phyloP scores from a whole-genome alignment of 2,113 vertebrate genomes.

The Pomatorhinus ruficollis region DNA sequence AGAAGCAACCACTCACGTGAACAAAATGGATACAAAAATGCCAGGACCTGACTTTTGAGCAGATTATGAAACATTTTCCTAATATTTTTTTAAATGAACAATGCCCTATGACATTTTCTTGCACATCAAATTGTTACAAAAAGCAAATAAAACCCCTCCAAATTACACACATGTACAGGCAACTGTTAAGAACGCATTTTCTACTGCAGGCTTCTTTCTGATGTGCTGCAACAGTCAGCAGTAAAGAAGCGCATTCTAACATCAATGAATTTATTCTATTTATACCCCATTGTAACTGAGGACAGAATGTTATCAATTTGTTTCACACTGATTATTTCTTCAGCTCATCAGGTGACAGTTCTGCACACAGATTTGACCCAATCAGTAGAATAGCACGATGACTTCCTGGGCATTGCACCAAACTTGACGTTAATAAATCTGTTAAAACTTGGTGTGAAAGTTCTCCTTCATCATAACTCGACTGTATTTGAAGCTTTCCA shows the following conservation, averaged over 20 bases:
- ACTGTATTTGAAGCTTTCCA: background rate
- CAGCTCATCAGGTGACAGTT: background rate
- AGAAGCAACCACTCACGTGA: background rate
- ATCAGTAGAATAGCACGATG: background rate
- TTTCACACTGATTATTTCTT: background rate
- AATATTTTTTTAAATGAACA: background rate
- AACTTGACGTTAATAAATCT: background rate
- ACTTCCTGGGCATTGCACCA: background rate
- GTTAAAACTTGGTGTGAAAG: background rate
- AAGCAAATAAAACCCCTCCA: background rate
- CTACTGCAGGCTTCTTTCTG: background rate
- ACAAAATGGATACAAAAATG: background rate
- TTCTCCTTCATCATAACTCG: background rate
- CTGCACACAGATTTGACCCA: background rate
- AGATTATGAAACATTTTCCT: background rate
- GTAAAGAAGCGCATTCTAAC: background rate
- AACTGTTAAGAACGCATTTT: background rate
- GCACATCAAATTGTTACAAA: background rate
- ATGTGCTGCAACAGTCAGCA: background rate
- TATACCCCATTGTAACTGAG: background rate
- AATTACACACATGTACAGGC: background rate
- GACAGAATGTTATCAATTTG: background rate
- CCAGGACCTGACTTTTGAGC: background rate
- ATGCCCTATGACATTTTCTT: background rate
- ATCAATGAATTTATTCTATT: background rate